A percentile compares a stretch with the other conserved stretches of the same genome.
Evolutionary conservation across 2,888 invertebrate genomes (phyloP).

Genomic region (Schizotus pectinicornis): DNA sequence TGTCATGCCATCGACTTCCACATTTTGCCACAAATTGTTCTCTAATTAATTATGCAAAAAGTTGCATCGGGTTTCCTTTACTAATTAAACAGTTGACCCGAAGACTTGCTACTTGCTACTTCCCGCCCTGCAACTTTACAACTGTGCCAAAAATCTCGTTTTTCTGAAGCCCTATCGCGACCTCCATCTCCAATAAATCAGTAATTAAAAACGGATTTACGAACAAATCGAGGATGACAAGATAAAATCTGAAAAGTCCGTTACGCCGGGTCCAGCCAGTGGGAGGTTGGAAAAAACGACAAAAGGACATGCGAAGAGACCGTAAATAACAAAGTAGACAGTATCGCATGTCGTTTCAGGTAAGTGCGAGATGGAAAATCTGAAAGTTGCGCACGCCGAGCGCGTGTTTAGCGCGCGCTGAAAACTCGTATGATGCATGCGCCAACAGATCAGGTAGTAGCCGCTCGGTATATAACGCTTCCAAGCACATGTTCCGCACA

Average conservation of each 20-base stretch:
- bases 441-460: slow-evolving; percentile 38
- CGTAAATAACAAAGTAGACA: slow-evolving; percentile 14
- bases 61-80: too few relatives aligned
- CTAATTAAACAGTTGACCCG: too few relatives aligned
- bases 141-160: too few relatives aligned
- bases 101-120: too few relatives aligned
- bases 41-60: too few relatives aligned
- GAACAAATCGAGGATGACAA: too few relatives aligned
- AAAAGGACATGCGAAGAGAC: slow-evolving; percentile 25
- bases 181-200: neutral
- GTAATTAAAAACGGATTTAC: slow-evolving; percentile 4
- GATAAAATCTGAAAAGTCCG: slow-evolving; percentile 37
- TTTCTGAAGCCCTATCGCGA: neutral
- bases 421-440: slow-evolving; percentile 44
- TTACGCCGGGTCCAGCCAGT: slow-evolving; percentile 37
- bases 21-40: too few relatives aligned
- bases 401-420: slow-evolving; percentile 58
- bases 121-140: neutral
- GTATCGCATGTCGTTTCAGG: slow-evolving; percentile 21
- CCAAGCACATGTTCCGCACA: slow-evolving; percentile 47
- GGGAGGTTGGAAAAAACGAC: slow-evolving; percentile 29
- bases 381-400: slow-evolving; percentile 47
- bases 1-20: too few relatives aligned
- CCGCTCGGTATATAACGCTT: slow-evolving; percentile 48
- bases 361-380: slow-evolving; percentile 19